Percentiles rank a stretch among this genome's conserved stretches.
phyloP scores from a whole-genome alignment of 2,888 invertebrate species.

The Archips xylosteana region DNA sequence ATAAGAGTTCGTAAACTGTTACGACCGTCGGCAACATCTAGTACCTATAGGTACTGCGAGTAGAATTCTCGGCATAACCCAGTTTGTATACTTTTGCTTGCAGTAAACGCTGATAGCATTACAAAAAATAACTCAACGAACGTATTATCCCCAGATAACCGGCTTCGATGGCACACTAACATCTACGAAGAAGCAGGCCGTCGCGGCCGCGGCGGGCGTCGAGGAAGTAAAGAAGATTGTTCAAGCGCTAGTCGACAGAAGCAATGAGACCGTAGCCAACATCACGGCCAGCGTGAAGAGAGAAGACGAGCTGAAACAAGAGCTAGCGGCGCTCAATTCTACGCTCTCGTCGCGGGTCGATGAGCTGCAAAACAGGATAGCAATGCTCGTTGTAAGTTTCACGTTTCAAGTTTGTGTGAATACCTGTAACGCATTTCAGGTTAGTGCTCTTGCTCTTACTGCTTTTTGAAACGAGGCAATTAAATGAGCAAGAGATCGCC shows the following conservation, averaged over 20 bases:
- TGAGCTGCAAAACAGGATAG: constrained; percentile 66
- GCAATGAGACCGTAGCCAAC: constrained; percentile 75
- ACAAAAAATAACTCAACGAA: background rate
- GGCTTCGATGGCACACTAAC: constrained; percentile 75
- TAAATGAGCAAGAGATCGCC: no score
- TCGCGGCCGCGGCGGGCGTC: constrained; percentile 70
- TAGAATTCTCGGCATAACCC: no score
- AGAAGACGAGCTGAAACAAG: constrained; percentile 63
- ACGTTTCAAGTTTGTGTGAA: background rate
- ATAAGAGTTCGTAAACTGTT: no score
- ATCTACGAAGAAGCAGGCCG: constrained; percentile 73
- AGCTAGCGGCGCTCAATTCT: constrained; percentile 62
- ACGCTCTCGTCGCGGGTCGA: constrained; percentile 68
- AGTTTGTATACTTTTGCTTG: no score
- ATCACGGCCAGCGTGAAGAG: constrained; percentile 61
- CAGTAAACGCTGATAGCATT: no score
- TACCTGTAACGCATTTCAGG: no score
- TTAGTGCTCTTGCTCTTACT: no score
- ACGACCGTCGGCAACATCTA: no score
- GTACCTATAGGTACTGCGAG: no score
- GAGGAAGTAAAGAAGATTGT: constrained; percentile 71
- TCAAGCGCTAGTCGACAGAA: constrained; percentile 66
- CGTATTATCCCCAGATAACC: constrained; percentile 71
- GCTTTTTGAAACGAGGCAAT: no score
- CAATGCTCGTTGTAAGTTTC: constrained; percentile 68